Base-by-base conservation (phyloP, 2,797 vertebrate species). In the Etheostoma nigrum region DNA sequence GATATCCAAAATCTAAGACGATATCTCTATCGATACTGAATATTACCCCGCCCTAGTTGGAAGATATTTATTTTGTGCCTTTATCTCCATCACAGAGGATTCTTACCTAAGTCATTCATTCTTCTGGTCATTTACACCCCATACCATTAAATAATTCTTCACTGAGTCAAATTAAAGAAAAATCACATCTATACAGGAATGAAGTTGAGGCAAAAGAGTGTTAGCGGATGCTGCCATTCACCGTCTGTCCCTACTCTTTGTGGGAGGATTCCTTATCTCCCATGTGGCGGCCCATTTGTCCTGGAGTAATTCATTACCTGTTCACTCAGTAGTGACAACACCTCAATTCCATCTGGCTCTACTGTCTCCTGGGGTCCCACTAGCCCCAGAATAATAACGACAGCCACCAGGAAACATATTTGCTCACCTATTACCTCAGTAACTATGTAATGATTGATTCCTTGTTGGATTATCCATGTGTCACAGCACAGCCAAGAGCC, bases 271-370 rank as follows among this genome's bases (percentile, higher is more conserved):
- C 82, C 68, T 86, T 89, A 75, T 86, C 83, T 93, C 92, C 90
- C 90, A 75, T 85, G 88, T 87, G 91, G 91, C 67, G 49, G 76
- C 88, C 92, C 92, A 93, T 94, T 94, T 95, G 91, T 94, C 89
- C 87, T 75, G 77, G 72, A 91, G 91, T 94, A 94, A 95, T 94
- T 94, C 93, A 95, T 95, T 95, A 95, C 90, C 89, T 84, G 90
- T 92, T 94, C 92, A 92, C 78, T 93, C 92, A 80, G 86, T 82
- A 71, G 90, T 91, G 92, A 94, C 93, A 95, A 91, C 90, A 91
- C 87, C 89, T 94, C 92, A 88, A 90, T 93, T 94, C 92, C 93
- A 95, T 93, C 93, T 95, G 93, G 93, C 91, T 91, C 86, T 33
- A 36, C 33, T 14, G 79, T 88, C 87, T 91, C 91, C 79, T 67